Conservation (phyloP, 2,113 vertebrate species). For the Emberiza fucata region DNA sequence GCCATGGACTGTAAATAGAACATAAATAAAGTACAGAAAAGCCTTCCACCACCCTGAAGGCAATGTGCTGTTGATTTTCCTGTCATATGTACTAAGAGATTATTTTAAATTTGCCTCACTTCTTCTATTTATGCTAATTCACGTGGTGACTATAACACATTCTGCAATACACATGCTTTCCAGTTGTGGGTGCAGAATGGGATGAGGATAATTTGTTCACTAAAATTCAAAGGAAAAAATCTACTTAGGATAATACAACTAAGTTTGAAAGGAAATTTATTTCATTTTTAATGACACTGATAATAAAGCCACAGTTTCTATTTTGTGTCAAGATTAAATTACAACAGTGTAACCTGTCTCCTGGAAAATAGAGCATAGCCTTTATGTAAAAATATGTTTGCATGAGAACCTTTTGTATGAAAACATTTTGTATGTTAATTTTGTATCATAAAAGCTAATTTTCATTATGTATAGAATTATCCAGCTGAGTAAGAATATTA, state of each 20-base stretch:
- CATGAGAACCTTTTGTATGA: neutral
- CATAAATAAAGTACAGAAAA: neutral
- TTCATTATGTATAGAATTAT: neutral
- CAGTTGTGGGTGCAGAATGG: neutral
- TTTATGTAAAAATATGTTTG: neutral
- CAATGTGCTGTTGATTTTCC: neutral
- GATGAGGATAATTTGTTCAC: neutral
- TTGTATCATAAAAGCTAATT: neutral
- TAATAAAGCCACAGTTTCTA: neutral
- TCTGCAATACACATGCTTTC: neutral
- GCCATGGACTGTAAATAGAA: neutral
- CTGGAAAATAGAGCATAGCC: neutral
- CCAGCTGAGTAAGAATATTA: neutral
- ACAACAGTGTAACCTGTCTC: neutral
- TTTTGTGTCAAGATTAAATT: neutral
- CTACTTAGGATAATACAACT: neutral
- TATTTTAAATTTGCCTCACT: neutral
- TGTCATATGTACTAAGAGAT: neutral
- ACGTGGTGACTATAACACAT: neutral
- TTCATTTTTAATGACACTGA: neutral
- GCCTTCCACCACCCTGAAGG: neutral
- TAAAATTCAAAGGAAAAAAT: neutral
- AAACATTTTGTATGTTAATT: neutral
- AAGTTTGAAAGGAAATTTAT: neutral
- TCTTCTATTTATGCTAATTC: neutral